A percentile compares a stretch with the other conserved stretches of the same genome.
Conservation (phyloP, 2,113 vertebrate genomes). For the Catagonus wagneri region DNA sequence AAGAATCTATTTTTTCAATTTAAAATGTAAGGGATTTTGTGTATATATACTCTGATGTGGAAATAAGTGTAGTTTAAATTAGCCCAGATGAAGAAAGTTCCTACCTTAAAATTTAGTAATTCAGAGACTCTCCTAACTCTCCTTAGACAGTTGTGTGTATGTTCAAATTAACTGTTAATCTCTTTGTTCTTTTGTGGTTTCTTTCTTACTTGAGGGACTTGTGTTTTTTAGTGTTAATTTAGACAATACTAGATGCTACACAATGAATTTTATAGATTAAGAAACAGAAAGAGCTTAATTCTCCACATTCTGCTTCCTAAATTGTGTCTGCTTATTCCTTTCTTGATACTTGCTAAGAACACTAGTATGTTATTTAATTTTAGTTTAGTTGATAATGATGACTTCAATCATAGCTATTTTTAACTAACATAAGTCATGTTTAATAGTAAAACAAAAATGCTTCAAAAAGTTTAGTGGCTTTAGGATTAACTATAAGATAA, state of each 20-base stretch:
- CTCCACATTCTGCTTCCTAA: background rate
- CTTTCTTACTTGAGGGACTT: background rate
- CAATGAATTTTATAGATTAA: background rate
- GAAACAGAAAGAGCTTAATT: background rate
- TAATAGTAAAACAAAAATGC: conserved; percentile 14
- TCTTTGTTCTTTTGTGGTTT: background rate
- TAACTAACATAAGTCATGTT: background rate
- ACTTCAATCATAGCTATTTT: background rate
- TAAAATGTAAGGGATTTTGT: background rate
- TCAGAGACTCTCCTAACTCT: background rate
- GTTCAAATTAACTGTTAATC: background rate
- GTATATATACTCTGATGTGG: background rate
- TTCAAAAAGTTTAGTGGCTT: background rate
- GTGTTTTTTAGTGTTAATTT: background rate
- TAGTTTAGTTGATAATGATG: background rate
- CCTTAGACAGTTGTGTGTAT: background rate
- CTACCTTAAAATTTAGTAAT: background rate
- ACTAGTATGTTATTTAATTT: background rate
- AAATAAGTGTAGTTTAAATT: background rate
- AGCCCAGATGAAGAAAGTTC: background rate
- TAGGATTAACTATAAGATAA: background rate
- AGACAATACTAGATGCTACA: background rate
- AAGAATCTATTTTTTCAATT: background rate
- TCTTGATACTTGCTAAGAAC: background rate
- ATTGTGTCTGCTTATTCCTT: background rate